Conservation (phyloP, 2,113 vertebrate species). For the Barbus barbus region DNA sequence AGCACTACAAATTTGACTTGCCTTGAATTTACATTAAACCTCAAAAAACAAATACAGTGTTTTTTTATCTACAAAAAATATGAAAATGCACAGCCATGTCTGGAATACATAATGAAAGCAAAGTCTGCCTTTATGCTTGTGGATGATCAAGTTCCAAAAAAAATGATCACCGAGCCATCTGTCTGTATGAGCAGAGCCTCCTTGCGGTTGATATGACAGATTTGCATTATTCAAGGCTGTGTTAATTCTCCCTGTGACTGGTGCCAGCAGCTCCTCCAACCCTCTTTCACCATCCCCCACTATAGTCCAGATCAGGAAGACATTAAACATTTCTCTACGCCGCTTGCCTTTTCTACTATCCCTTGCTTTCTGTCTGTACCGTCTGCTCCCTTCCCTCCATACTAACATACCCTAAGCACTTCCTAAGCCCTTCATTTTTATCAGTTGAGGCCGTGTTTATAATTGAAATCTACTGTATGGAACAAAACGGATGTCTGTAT, state of each 20-base stretch:
- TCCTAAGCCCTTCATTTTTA: neutral
- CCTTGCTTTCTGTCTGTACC: neutral
- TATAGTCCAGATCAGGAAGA: neutral
- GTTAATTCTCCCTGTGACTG: conserved; percentile 30
- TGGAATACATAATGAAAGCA: neutral
- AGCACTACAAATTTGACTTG: neutral
- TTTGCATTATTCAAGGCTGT: conserved; percentile 25
- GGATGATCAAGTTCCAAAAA: conserved; percentile 5
- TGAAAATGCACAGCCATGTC: neutral
- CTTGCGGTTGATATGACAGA: conserved; percentile 20
- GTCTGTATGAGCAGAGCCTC: conserved; percentile 9
- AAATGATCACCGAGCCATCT: conserved; percentile 25
- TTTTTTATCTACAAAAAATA: neutral
- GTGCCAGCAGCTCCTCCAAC: conserved; percentile 3
- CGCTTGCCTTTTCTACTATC: neutral
- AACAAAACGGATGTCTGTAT: neutral
- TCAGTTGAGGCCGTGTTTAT: neutral
- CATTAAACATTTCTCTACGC: conserved; percentile 13
- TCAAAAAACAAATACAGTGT: neutral
- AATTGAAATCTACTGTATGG: neutral
- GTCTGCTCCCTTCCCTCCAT: neutral
- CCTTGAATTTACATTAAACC: neutral
- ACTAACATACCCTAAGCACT: neutral
- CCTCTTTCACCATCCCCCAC: conserved; percentile 9
- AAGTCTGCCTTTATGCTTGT: conserved; percentile 8